phyloP scores from a whole-genome alignment of 2,113 vertebrate species.

The Ascaphus truei region DNA sequence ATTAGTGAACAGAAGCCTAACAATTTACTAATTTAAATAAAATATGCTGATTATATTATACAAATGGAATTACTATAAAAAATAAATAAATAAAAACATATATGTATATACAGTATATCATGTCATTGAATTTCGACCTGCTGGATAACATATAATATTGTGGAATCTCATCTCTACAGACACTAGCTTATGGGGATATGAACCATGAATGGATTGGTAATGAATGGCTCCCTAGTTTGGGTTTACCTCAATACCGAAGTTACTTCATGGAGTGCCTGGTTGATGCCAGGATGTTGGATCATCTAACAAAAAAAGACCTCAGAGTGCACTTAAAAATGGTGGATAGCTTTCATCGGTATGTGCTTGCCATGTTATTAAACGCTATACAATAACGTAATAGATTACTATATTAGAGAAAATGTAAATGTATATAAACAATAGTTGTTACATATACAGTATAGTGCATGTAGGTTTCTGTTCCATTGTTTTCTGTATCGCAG shows the following conservation, averaged over 20 bases:
- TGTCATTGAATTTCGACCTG: not conserved
- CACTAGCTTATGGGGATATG: slow-evolving; percentile 96
- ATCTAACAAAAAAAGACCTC: slow-evolving; percentile 97
- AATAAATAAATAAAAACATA: no score
- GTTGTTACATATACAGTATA: no score
- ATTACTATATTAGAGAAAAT: no score
- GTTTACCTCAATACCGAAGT: slow-evolving; percentile 96
- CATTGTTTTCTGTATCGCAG: no score
- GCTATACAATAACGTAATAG: not conserved
- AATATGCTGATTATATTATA: no score
- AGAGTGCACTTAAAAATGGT: slow-evolving; percentile 98
- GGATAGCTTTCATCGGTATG: slow-evolving; percentile 97
- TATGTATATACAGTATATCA: not conserved
- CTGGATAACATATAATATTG: not conserved
- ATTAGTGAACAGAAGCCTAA: no score
- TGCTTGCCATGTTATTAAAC: no score
- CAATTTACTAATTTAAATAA: no score
- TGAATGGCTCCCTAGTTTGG: slow-evolving; percentile 96
- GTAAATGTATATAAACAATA: no score
- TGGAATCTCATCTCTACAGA: slow-evolving; percentile 59
- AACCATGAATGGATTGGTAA: slow-evolving; percentile 99
- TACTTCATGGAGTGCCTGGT: slow-evolving; percentile 99
- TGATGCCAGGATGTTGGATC: slow-evolving; percentile 96
- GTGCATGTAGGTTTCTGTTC: no score
- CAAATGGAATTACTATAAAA: no score